Evolutionary conservation across 2,888 invertebrate genomes (phyloP), one percentile per base, ranked within the genome.

Genomic region (Andrena flavipes): DNA sequence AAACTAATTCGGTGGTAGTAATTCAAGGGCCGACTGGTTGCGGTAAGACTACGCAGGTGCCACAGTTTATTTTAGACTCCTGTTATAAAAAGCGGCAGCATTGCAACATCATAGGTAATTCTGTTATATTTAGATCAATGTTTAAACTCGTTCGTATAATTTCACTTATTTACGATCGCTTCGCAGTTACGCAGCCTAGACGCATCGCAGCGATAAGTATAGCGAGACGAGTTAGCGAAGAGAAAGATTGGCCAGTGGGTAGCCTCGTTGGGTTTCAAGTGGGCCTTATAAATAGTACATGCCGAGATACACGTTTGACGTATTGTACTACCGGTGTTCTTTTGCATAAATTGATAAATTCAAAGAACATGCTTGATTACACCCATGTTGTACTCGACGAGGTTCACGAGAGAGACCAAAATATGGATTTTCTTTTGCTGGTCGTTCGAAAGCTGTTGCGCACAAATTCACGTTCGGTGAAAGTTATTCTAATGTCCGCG

Each of bases 1-100:
- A 95, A 23, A 95, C 95, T 0, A 96, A 96, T 92, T 96, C 96
- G 71, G 97, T 98, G 0, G 95, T 97, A 0, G 95, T 99, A 13
- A 96, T 99, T 62, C 97, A 98, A 94, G 99, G 99, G 0, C 97
- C 97, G 0, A 99, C 99, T 0, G 99, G 99, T 0, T 99, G 99
- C 93, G 99, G 99, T 23, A 98, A 98, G 94, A 98, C 98, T 0
- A 98, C 98, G 0, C 96, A 97, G 93, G 97, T 92, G 0, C 98
- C 99, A 0, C 99, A 99, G 93, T 98, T 97, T 94, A 98, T 99
- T 84, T 94, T 99, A n/a, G 98, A 99, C 88, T 95, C 97, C 87
- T 96, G 96, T 85, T 96, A 95, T 73, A 94, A 95, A 64, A 95
- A 95, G 33, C 95, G 95, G 30, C 94, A 95, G 73, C 95, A 95